Base-by-base conservation (phyloP, 2,797 vertebrate genomes). In the Syngnathus acus region DNA sequence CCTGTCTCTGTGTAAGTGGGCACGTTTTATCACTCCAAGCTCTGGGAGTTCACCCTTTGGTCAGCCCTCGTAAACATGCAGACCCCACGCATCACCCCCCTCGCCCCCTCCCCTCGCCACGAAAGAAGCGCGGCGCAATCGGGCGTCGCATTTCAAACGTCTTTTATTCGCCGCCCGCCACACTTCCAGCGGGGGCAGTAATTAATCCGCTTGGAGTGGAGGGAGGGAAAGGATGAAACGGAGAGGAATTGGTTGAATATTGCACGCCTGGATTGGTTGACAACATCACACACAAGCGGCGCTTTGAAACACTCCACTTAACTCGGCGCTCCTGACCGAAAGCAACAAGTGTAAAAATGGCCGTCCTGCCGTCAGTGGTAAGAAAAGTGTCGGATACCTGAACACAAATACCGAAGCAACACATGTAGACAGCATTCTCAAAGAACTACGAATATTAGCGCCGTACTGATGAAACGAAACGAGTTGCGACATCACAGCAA, bases 131-230 rank as follows among this genome's bases (percentile, higher is more conserved):
- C 78, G 74, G 72, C 80, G 82, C 82, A 80, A 84, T 88, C 83
- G 82, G 83, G 83, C 80, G 82, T 80, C 82, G 72, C 83, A 85
- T 87, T 86, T 89, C 84, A 85, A 81, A 77, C 82, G 74, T 82
- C 84, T 82, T 86, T 87, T 87, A 84, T 86, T 86, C 81, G 82
- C 74, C 76, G 75, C 76, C 75, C 76, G 76, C 77, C 64, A 78
- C 70, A 83, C 76, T 83, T 86, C 78, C 77, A 85, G 84, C 82
- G 71, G 69, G 71, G 76, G 32, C 80, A 86, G 87, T 89, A 90
- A 92, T 91, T 90, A 90, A 91, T 91, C 87, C 82, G 83, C 70
- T 88, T 88, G 53, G 53, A 54, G 53, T 26, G 53, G 21, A 26
- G 26, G 53, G 53, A 26, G 23, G 53, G 5, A 23, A n/a, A 23